phyloP scores from a whole-genome alignment of 2,797 vertebrate genomes.

The Esox masquinongy region DNA sequence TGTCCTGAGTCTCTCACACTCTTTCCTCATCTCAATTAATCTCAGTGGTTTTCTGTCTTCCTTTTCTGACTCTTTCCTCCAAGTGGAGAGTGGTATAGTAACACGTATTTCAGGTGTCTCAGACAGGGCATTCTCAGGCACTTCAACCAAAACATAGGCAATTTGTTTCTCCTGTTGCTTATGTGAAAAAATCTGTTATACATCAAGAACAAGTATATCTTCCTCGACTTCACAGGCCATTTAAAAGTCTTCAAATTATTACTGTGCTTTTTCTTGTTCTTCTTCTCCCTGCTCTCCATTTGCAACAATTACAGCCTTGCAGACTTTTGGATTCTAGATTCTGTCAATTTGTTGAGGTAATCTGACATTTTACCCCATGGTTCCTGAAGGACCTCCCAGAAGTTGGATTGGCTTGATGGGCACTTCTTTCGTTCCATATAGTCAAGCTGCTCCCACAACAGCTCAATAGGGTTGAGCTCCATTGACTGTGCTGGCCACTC shows the following conservation, averaged over 20 bases:
- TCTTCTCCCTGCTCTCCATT: not conserved
- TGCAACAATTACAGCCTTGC: no score
- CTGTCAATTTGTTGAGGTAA: no score
- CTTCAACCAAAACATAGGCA: conserved; percentile 64
- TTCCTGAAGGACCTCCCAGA: no score
- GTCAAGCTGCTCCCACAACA: no score
- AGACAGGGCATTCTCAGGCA: conserved; percentile 38
- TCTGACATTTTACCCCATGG: no score
- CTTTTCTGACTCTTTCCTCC: not conserved
- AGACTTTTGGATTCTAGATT: no score
- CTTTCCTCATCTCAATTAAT: not conserved
- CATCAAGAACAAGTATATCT: conserved; percentile 45
- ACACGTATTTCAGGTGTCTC: conserved; percentile 40
- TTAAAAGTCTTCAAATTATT: conserved; percentile 45
- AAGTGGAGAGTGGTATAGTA: conserved; percentile 19
- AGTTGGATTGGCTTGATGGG: no score
- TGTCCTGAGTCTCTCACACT: conserved; percentile 22
- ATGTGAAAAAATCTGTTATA: conserved; percentile 49
- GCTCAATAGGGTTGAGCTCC: no score
- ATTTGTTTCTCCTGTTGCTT: conserved; percentile 57
- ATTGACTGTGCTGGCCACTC: no score
- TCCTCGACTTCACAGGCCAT: conserved; percentile 42
- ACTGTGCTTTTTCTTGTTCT: conserved; percentile 10
- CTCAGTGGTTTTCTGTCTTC: not conserved
- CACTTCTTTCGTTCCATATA: no score